Conservation (phyloP, 2,797 vertebrate species). For the Anniella stebbinsi region DNA sequence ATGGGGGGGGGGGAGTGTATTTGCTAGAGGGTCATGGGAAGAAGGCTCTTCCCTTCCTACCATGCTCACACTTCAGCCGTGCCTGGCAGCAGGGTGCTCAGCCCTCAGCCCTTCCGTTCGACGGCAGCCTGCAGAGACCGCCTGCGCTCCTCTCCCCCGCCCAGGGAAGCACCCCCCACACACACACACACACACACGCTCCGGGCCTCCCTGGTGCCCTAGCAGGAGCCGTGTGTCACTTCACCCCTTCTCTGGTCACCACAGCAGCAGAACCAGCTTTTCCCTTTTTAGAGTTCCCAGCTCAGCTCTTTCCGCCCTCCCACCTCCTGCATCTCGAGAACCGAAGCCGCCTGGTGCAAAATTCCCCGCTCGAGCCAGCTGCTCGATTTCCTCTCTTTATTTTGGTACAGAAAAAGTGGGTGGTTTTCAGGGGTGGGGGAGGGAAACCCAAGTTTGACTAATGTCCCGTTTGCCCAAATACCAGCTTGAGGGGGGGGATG, state of each 20-base stretch:
- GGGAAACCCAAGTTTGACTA: background rate
- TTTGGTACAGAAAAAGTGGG: background rate
- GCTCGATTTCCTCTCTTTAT: background rate
- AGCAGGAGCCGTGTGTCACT: background rate
- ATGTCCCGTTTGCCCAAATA: background rate
- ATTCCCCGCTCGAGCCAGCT: background rate
- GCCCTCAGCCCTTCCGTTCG: no score
- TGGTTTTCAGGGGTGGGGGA: background rate
- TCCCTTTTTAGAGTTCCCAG: background rate
- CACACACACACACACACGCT: background rate
- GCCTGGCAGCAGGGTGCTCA: no score
- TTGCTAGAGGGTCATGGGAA: no score
- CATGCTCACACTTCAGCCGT: background rate
- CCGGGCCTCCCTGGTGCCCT: background rate
- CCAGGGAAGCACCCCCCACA: background rate
- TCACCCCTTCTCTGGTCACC: no score
- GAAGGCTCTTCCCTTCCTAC: background rate
- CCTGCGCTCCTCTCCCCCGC: background rate
- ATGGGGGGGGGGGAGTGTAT: background rate
- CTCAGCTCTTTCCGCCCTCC: background rate
- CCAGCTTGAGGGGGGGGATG: background rate
- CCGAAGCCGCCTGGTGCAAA: background rate
- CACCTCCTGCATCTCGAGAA: background rate
- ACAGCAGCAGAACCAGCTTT: background rate
- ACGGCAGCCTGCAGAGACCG: no score